phyloP scores from a whole-genome alignment of 2,888 invertebrate genomes.

The Smittia sp. region DNA sequence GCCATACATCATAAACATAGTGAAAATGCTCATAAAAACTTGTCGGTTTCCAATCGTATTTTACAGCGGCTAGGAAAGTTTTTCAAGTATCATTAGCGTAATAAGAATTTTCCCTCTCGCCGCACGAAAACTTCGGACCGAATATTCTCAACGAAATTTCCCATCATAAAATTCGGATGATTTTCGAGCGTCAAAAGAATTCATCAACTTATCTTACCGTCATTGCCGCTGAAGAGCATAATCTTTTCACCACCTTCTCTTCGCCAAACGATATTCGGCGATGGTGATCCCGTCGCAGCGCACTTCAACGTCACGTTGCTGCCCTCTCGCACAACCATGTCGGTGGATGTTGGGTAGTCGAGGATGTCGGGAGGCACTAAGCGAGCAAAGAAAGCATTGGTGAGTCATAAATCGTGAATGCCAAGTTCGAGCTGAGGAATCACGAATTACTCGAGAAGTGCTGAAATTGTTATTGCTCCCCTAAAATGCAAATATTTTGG shows the following conservation, averaged over 20 bases:
- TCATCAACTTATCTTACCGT: conserved; percentile 42
- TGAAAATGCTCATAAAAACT: neutral
- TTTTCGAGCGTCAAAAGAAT: no score
- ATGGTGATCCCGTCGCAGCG: conserved; percentile 82
- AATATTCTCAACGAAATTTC: no score
- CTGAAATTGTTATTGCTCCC: conserved; percentile 22
- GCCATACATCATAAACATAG: conserved; percentile 4
- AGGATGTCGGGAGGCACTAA: conserved; percentile 82
- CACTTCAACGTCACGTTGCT: conserved; percentile 82
- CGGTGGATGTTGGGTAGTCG: conserved; percentile 81
- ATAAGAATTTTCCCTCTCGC: neutral
- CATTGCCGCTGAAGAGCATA: conserved; percentile 48
- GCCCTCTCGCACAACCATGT: conserved; percentile 81
- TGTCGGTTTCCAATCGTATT: neutral
- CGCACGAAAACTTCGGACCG: no score
- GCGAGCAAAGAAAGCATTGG: neutral
- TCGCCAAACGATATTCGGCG: conserved; percentile 83
- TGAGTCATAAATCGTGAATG: neutral
- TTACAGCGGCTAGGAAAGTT: neutral
- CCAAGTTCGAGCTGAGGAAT: conserved; percentile 11
- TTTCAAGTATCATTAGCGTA: conserved; percentile 23
- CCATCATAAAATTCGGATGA: no score
- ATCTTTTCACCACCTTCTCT: conserved; percentile 72
- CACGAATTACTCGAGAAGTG: neutral
- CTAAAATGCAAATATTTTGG: conserved; percentile 38